phyloP scores from a whole-genome alignment of 30 jellyfish, hydroid and myxozoan species.

The Aurelia sp. region DNA sequence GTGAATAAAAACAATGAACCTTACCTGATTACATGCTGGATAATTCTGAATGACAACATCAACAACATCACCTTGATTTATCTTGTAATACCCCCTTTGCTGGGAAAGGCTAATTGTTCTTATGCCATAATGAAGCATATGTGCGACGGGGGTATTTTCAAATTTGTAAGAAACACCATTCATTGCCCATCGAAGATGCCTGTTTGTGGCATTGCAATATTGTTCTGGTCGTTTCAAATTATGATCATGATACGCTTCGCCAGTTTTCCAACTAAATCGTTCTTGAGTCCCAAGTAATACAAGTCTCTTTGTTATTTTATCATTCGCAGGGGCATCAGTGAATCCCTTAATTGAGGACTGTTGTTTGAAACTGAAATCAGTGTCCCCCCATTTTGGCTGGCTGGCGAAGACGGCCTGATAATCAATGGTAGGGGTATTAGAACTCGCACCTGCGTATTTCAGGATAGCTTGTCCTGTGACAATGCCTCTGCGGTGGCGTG shows the following conservation, averaged over 20 bases:
- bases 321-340: constrained; percentile 50
- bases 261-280: constrained; percentile 57
- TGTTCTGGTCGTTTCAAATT: constrained; percentile 25
- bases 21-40: constrained; percentile 65
- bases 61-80: constrained; percentile 48
- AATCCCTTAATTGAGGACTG: constrained; percentile 36
- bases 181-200: constrained; percentile 70
- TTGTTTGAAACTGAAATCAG: constrained; percentile 30
- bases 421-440: constrained; percentile 1
- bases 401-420: constrained; percentile 29
- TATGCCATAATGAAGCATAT: constrained; percentile 45
- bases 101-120: constrained; percentile 27
- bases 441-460: constrained; percentile 26
- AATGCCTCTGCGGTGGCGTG: constrained; percentile 72
- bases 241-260: constrained; percentile 35
- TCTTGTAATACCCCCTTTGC: constrained; percentile 55
- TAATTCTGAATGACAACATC: constrained; percentile 58
- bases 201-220: constrained; percentile 44
- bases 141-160: constrained; percentile 78
- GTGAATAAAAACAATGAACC: neutral
- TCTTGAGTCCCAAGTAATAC: constrained; percentile 66
- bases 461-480: constrained; percentile 70
- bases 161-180: constrained; percentile 55
- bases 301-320: constrained; percentile 56
- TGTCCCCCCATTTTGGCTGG: constrained; percentile 75